Base-by-base conservation (phyloP, 2,113 vertebrate species). In the Urocynchramus pylzowi region DNA sequence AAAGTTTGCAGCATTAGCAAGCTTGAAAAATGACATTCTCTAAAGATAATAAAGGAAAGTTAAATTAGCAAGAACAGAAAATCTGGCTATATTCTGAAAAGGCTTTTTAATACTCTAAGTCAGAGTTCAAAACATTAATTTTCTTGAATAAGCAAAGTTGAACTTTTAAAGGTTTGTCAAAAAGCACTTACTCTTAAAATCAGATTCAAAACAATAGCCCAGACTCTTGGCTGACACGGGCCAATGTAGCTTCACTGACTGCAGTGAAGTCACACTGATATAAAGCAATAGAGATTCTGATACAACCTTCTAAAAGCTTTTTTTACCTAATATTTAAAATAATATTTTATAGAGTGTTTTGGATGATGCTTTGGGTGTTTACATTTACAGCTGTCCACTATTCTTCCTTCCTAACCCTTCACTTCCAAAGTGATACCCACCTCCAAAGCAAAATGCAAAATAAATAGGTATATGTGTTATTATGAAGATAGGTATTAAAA, bases 61-160 rank as follows among this genome's bases (percentile, higher is more conserved):
- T 85, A 93, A 88, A 93, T 68, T 90, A 93, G 33, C 22, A 90
- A 75, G 70, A 94, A 50, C 31, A 94, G 73, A 94, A 92, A 78
- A 89, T 37, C 31, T 81, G 65, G 11, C 23, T 74, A 4, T 77
- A 64, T 87, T 94, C 65, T 79, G 61, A 84, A 91, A 95, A 61
- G 27, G 7, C 11, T 87, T 90, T 93, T 95, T 87, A 84, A 89
- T 82, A 49, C n/a, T 68, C 44, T 26, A 81, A 93, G 67, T 81
- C 68, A 84, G 42, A 89, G 56, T 87, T 93, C 86, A 92, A 96
- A 94, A 59, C 53, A 86, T 91, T 90, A 21, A 85, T 93, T 95
- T 93, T 81, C 73, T 96, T 87, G 45, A 93, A 78, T 78, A 89
- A 89, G 33, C 52, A 87, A 93, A 89, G 65, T 27, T 79, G 68